A percentile compares a stretch with the other conserved stretches of the same genome.
Conservation (phyloP, 2,888 invertebrate species). For the Lasioglossum malachurum region DNA sequence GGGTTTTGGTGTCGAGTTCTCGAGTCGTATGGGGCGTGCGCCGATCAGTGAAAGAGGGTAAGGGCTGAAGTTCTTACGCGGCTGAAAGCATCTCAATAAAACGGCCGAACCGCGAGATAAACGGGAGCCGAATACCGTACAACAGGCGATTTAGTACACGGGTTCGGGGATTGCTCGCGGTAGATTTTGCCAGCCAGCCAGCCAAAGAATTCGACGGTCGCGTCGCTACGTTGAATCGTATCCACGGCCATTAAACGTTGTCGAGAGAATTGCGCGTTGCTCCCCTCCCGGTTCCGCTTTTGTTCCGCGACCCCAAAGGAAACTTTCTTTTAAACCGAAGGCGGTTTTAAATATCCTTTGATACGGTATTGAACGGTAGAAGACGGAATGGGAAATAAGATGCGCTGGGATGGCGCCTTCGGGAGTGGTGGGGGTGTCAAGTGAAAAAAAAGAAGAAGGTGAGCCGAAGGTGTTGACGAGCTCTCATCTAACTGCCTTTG, state of each 20-base stretch:
- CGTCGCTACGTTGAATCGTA: conserved; percentile 38
- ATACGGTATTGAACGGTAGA: conserved; percentile 46
- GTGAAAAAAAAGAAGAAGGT: conserved; percentile 27
- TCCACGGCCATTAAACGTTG: conserved; percentile 64
- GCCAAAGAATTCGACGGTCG: conserved; percentile 23
- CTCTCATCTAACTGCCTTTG: conserved; percentile 11
- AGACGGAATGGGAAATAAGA: conserved; percentile 57
- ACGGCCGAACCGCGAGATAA: conserved; percentile 12
- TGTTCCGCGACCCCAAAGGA: conserved; percentile 55
- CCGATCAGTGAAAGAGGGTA: conserved; percentile 37
- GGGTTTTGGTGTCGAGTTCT: conserved; percentile 36
- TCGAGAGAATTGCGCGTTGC: conserved; percentile 58
- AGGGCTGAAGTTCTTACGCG: neutral
- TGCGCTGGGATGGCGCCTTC: conserved; percentile 53
- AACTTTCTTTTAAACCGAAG: conserved; percentile 64
- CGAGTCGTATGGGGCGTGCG: conserved; percentile 22
- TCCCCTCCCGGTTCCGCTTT: conserved; percentile 36
- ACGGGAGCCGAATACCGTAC: conserved; percentile 2
- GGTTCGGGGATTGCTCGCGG: conserved; percentile 27
- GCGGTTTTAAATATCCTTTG: conserved; percentile 72
- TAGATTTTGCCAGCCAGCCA: neutral
- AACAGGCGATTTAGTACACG: neutral
- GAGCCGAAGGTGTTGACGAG: conserved; percentile 34
- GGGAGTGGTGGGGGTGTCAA: conserved; percentile 45
- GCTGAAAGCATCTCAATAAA: conserved; percentile 37